Base-by-base conservation (phyloP, 2,888 invertebrate species). In the Tenthredo mesomela region DNA sequence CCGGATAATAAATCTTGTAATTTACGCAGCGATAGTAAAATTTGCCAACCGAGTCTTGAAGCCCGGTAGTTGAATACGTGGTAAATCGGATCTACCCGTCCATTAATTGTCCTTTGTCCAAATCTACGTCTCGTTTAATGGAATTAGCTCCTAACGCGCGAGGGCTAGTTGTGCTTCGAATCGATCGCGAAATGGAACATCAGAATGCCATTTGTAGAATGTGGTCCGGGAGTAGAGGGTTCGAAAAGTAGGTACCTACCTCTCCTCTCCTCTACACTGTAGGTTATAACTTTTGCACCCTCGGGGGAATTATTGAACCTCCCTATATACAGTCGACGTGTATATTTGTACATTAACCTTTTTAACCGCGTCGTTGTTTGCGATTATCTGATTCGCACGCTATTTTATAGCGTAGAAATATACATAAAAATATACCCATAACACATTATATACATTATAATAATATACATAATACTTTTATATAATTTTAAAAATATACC, bases 131-230 rank as follows among this genome's bases (percentile, higher is more conserved):
- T 80, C 61, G 58, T 80, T 80, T 80, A 40, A 80, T 61, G 61
- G 61, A 80, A 80, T 80, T 21, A 80, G 40, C 37, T 80, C 40
- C 29, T 58, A 37, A 61, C 40, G 80, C 33, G 80, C 18, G 80
- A 61, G 40, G 15, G 37, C 33, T 21, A 80, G 80, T 77, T 77
- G 25, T 50, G 29, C 77, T 21, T 25, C 37, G 80, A 80, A 80
- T 80, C 80, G 80, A 80, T 80, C 58, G 37, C 12, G 61, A 61
- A 80, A 80, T 61, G 37, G 80, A 80, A 80, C 80, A 80, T 80
- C 80, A 80, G 58, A 80, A 61, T 58, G 80, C 80, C 80, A 61
- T 80, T 80, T 80, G 80, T 61, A 80, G 80, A 80, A 80, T 61
- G 61, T 80, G 58, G 61, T 61, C 33, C 21, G 21, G 7, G n/a